These are phyloP conservation scores for Anastrepha ludens DNA, from an alignment of 1,140 invertebrate species.

Conservation along the genomic window DNA sequence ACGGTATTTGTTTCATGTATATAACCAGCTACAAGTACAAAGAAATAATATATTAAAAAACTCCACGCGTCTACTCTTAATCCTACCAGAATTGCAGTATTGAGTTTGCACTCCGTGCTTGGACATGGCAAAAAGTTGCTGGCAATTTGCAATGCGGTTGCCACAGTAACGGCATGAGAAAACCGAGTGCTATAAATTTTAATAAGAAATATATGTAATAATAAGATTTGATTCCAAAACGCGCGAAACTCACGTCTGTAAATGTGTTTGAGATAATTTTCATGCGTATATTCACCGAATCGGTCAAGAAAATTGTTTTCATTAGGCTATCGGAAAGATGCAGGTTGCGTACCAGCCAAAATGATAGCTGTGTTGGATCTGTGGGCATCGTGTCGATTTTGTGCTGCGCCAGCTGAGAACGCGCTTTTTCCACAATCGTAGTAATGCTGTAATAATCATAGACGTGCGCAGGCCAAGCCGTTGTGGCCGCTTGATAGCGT, in stretches of 20 bases:
- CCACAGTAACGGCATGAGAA: slow-evolving; percentile 82
- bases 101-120: slow-evolving; percentile 86
- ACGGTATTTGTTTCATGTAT: slow-evolving; percentile 90
- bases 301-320: slow-evolving; percentile 80
- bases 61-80: not conserved
- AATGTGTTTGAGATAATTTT: slow-evolving; percentile 79
- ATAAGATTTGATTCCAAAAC: not conserved
- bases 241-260: slow-evolving; percentile 75
- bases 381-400: slow-evolving; percentile 76
- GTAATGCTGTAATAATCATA: slow-evolving; percentile 80
- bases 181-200: slow-evolving; percentile 71
- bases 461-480: slow-evolving; percentile 78
- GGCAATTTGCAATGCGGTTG: slow-evolving; percentile 79
- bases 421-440: slow-evolving; percentile 75
- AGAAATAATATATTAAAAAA: slow-evolving; percentile 15
- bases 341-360: slow-evolving; percentile 83
- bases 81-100: slow-evolving; percentile 84
- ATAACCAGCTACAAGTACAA: slow-evolving; percentile 77
- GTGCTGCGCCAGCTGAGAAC: slow-evolving; percentile 67
- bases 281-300: slow-evolving; percentile 80
- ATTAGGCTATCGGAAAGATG: slow-evolving; percentile 76
- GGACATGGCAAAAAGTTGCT: slow-evolving; percentile 88
- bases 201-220: not conserved
- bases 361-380: slow-evolving; percentile 82
- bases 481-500: slow-evolving; percentile 74